Evolutionary conservation across 2,888 invertebrate genomes (phyloP), one percentile per base, ranked within the genome.

Genomic region (Noctua fimbriata): DNA sequence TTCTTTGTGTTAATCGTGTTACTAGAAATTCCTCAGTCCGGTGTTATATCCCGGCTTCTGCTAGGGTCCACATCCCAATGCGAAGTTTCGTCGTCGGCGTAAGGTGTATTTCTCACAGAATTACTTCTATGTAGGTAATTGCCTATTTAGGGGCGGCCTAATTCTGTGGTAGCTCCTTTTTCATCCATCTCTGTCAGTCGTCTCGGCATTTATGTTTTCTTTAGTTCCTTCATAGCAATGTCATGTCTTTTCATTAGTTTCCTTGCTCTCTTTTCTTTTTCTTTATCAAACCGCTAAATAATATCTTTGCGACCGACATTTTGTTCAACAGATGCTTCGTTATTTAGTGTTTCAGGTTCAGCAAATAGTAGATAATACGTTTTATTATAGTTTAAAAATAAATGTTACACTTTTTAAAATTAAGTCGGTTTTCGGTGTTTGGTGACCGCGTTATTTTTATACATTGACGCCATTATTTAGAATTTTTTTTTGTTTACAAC

Each of bases 101-200:
- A 21, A 10, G 32, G 32, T 47, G 32, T 69, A 21, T 79, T 47
- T 55, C 72, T 5, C 65, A 55, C 24, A 14, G 16, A 69, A 81
- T 65, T 79, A 52, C 44, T 75, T 52, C 44, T 63, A 21, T 21
- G 14, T 14, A 44, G 32, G 16, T 16, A 66, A 66, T 47, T 47
- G 18, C 24, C n/a, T 76, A 63, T 55, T 82, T 28, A 36, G 28
- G 52, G 44, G n/a, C 76, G 49, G 16, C 36, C 36, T 44, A 63
- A 55, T 66, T 58, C 47, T 3, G 41, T 75, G 12, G n/a, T 21
- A 36, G 21, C 18, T 55, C 12, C 47, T 60, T 47, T 76, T 69
- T 69, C 83, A 63, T 76, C 60, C 28, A 44, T 81, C 76, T 82
- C 28, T 82, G 80, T 63, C 80, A 69, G 52, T 7, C 47, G 21